Conservation (phyloP, 2,888 invertebrate species). For the Unio pictorum region DNA sequence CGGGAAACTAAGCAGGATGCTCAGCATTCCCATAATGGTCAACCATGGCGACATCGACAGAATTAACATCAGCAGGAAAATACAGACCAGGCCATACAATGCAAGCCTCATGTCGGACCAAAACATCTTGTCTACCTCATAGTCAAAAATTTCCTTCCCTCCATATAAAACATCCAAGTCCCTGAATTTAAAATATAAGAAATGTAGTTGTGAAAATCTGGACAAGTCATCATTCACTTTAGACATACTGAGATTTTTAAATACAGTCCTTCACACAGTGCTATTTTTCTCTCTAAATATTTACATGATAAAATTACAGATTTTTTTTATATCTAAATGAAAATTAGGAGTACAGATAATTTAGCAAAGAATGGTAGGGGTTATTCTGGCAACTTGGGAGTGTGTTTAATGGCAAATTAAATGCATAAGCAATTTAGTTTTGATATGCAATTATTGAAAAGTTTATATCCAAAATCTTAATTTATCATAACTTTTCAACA, state of each 20-base stretch:
- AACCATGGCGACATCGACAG: conserved; percentile 65
- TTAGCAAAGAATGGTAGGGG: no score
- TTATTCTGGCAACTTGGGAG: no score
- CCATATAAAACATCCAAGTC: conserved; percentile 65
- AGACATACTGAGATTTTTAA: background rate
- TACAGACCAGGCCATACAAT: conserved; percentile 48
- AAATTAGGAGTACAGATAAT: no score
- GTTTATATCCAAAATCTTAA: no score
- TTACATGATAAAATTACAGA: no score
- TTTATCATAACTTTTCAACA: no score
- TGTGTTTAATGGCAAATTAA: no score
- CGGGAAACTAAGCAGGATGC: conserved; percentile 62
- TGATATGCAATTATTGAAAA: no score
- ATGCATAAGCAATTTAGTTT: no score
- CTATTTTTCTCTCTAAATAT: no score
- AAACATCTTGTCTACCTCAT: conserved; percentile 62
- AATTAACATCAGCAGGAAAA: conserved; percentile 60
- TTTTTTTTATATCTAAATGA: no score
- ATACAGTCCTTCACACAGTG: background rate
- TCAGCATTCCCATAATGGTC: conserved; percentile 56
- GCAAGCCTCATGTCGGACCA: conserved; percentile 65
- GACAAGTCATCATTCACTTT: background rate
- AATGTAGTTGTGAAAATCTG: background rate
- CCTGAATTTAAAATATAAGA: conserved; percentile 38
- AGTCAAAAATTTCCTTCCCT: conserved; percentile 66